These are phyloP conservation scores for Drusus annulatus DNA, from an alignment of 1,140 invertebrate genomes.

Conservation along the genomic window DNA sequence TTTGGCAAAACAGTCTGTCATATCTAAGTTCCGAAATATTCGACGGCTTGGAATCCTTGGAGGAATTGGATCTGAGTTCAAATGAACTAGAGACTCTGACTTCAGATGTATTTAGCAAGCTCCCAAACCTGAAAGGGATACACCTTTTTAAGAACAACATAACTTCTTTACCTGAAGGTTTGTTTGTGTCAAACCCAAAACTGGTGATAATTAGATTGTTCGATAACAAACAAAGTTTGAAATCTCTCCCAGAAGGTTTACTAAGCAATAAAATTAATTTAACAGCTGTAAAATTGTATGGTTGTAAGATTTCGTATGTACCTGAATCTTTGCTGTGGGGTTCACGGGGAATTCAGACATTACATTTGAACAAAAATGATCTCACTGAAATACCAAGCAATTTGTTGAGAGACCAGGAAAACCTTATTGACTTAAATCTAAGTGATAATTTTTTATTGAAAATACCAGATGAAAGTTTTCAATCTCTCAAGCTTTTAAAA, in stretches of 20 bases:
- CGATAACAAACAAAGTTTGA: constrained; percentile 71
- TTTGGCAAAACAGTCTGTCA: constrained; percentile 76
- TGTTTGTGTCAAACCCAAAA: constrained; percentile 72
- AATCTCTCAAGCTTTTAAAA: constrained; percentile 67
- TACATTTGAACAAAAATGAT: constrained; percentile 73
- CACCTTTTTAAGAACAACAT: constrained; percentile 76
- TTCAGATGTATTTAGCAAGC: constrained; percentile 72
- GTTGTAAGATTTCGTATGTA: constrained; percentile 69
- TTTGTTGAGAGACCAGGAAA: constrained; percentile 73
- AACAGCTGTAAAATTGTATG: constrained; percentile 68
- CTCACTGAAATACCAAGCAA: constrained; percentile 70
- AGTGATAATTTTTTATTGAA: constrained; percentile 71
- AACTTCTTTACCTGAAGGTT: constrained; percentile 71
- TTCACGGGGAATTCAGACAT: constrained; percentile 70
- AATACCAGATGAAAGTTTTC: constrained; percentile 73
- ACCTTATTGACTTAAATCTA: constrained; percentile 72
- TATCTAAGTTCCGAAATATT: constrained; percentile 74
- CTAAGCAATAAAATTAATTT: constrained; percentile 73
- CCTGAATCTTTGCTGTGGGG: constrained; percentile 74
- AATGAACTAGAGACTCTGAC: constrained; percentile 75
- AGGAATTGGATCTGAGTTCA: constrained; percentile 74
- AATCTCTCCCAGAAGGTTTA: constrained; percentile 71
- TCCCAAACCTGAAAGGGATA: constrained; percentile 74
- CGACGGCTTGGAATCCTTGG: constrained; percentile 71
- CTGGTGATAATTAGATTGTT: constrained; percentile 72